phyloP scores from a whole-genome alignment of 2,113 vertebrate genomes.

The Ramphastos sulfuratus region DNA sequence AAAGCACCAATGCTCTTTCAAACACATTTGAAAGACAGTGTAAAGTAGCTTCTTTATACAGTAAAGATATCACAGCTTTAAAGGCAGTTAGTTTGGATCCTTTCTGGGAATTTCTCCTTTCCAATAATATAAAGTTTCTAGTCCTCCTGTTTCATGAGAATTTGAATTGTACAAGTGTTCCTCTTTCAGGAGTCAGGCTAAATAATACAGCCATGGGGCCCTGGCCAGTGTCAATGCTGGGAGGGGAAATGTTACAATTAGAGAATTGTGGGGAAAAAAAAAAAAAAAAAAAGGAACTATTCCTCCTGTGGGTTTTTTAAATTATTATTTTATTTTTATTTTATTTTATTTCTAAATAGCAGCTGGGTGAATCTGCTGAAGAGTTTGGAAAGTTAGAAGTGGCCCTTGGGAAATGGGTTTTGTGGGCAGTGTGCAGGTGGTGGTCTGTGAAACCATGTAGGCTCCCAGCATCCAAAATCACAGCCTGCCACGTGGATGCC shows the following conservation, averaged over 20 bases:
- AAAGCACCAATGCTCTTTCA: not conserved
- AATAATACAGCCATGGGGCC: not conserved
- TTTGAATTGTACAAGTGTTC: constrained; percentile 53
- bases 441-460: not conserved
- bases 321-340: not conserved
- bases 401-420: not conserved
- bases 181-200: constrained; percentile 31
- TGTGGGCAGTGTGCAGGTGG: not conserved
- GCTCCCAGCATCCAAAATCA: not conserved
- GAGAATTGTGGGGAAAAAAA: not conserved
- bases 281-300: not conserved
- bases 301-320: not conserved
- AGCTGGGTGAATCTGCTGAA: constrained; percentile 22
- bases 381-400: constrained; percentile 19
- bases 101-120: constrained; percentile 28
- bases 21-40: not conserved
- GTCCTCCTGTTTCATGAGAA: not conserved
- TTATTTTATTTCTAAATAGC: constrained; percentile 27
- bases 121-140: constrained; percentile 39
- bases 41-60: not conserved
- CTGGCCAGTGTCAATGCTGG: not conserved
- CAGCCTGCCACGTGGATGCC: not conserved
- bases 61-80: not conserved
- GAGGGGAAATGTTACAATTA: constrained; percentile 32
- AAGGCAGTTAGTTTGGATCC: not conserved